phyloP scores from a whole-genome alignment of 2,888 invertebrate species.

The Hirtodrosophila duncani region DNA sequence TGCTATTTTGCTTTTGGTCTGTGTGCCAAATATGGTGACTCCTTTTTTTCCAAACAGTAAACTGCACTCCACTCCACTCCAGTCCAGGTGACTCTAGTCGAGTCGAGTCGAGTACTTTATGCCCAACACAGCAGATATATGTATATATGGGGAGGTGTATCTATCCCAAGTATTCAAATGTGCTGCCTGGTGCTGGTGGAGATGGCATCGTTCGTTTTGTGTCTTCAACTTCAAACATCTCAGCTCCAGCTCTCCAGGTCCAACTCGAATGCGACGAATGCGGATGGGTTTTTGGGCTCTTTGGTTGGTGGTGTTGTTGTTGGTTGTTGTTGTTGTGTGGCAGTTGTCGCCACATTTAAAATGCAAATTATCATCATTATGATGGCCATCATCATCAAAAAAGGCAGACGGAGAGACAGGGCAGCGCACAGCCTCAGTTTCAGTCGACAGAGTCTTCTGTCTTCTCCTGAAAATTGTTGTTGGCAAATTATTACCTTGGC shows the following conservation, averaged over 20 bases:
- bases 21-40: slow-evolving; percentile 63
- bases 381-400: slow-evolving; percentile 41
- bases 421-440: slow-evolving; percentile 23
- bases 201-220: too few relatives aligned
- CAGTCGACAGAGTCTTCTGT: slow-evolving; percentile 2
- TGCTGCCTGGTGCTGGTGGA: slow-evolving; percentile 5
- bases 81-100: slow-evolving; percentile 2
- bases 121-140: slow-evolving; percentile 45
- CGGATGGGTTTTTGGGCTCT: too few relatives aligned
- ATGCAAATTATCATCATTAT: slow-evolving; percentile 73
- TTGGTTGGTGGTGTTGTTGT: slow-evolving; percentile 2
- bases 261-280: too few relatives aligned
- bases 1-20: slow-evolving; percentile 13
- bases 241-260: too few relatives aligned
- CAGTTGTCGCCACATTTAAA: slow-evolving; percentile 70
- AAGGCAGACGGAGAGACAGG: too few relatives aligned
- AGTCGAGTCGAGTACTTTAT: slow-evolving; percentile 56
- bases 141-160: slow-evolving; percentile 22
- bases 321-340: slow-evolving; percentile 35
- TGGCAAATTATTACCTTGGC: slow-evolving; percentile 71
- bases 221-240: too few relatives aligned
- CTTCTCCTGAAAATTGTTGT: slow-evolving; percentile 46
- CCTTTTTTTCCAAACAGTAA: slow-evolving; percentile 6
- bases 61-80: slow-evolving; percentile 9
- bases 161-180: slow-evolving; percentile 56